These are phyloP conservation scores for Synanthedon myopaeformis DNA, from an alignment of 2,888 invertebrate genomes.

Conservation along the genomic window DNA sequence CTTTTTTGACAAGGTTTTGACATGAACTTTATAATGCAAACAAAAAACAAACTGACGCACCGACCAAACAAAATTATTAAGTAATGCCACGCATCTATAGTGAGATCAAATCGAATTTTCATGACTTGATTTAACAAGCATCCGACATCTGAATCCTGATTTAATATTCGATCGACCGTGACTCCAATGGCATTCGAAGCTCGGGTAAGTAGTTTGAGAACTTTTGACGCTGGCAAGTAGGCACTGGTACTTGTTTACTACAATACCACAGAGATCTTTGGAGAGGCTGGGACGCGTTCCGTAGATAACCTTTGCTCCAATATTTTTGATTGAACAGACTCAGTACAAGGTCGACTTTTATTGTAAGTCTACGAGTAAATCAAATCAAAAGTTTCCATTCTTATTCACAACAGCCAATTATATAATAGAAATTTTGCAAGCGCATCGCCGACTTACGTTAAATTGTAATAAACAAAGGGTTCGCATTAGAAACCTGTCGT, in stretches of 20 bases:
- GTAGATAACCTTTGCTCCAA: constrained; percentile 54
- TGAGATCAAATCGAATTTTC: constrained; percentile 8
- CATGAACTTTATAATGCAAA: neutral
- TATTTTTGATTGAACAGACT: constrained; percentile 54
- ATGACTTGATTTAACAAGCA: constrained; percentile 10
- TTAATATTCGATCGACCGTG: constrained; percentile 47
- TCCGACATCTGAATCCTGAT: constrained; percentile 31
- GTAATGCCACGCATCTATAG: neutral
- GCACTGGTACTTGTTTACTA: constrained; percentile 16
- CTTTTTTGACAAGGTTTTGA: no score
- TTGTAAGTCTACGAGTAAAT: constrained; percentile 38
- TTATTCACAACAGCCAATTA: constrained; percentile 37
- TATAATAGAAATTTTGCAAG: constrained; percentile 31
- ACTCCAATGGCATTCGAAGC: constrained; percentile 43
- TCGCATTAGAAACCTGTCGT: constrained; percentile 5
- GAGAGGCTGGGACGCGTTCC: constrained; percentile 14
- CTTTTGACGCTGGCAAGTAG: constrained; percentile 35
- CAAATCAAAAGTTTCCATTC: constrained; percentile 19
- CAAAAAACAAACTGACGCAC: neutral
- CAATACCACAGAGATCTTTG: constrained; percentile 24
- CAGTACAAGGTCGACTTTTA: constrained; percentile 40
- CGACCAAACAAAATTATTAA: neutral
- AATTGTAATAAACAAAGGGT: constrained; percentile 11
- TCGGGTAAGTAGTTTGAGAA: constrained; percentile 38
- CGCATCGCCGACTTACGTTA: constrained; percentile 16